Percentiles rank a stretch among this genome's conserved stretches.
Conservation (phyloP, 2,113 vertebrate species). For the Austrofundulus limnaeus region DNA sequence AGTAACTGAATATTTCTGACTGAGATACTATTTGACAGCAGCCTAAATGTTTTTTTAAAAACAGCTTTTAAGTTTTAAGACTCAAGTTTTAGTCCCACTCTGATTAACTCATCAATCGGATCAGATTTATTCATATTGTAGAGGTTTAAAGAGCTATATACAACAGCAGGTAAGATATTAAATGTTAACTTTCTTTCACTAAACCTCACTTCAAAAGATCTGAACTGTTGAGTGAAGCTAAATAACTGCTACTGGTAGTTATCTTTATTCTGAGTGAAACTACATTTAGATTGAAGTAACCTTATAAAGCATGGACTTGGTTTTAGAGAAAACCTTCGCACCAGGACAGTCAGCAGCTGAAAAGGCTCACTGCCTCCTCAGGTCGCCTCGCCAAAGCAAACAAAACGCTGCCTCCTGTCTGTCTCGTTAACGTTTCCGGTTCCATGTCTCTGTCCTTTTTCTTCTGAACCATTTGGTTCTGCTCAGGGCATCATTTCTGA, state of each 20-base stretch:
- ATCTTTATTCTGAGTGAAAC: conserved; percentile 10
- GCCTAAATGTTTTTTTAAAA: no score
- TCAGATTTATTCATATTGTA: no score
- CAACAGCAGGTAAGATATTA: no score
- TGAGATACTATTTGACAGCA: no score
- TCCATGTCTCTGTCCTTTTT: conserved; percentile 8
- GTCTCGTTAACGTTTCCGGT: not conserved
- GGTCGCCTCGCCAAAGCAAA: not conserved
- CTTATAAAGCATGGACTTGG: conserved; percentile 9
- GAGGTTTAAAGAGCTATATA: no score
- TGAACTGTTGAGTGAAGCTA: not conserved
- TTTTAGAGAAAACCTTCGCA: conserved; percentile 1
- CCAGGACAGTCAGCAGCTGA: not conserved
- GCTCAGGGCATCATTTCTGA: conserved; percentile 28
- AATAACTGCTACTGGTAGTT: not conserved
- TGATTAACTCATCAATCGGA: no score
- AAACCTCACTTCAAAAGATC: not conserved
- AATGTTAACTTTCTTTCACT: no score
- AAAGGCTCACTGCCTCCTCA: conserved; percentile 7
- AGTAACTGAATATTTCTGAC: no score
- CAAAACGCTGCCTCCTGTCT: conserved; percentile 9
- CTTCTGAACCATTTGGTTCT: conserved; percentile 7
- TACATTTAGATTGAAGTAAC: conserved; percentile 5
- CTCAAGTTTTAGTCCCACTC: no score
- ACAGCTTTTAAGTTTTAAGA: no score